Base-by-base conservation (phyloP, 2,888 invertebrate species). In the Notodonta dromedarius region DNA sequence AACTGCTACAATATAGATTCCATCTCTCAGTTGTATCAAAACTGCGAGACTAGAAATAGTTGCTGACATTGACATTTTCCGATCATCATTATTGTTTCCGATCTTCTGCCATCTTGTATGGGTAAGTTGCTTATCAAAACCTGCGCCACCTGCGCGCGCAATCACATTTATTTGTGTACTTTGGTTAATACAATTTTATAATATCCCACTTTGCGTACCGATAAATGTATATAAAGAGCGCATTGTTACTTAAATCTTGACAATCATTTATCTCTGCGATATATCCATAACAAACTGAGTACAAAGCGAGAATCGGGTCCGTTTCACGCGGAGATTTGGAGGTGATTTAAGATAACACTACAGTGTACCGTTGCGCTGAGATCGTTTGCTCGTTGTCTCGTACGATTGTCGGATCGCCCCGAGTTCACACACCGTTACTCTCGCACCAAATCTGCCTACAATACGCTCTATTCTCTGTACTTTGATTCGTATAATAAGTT, bases 381-480 rank as follows among this genome's bases (percentile, higher is more conserved):
- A 88, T 89, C 83, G 83, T 83, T 87, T 80, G 83, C 83, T 82
- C 59, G 35, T 54, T 39, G 32, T 56, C 40, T 39, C 74, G 78
- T 79, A 79, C 84, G 82, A 84, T 83, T 80, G 85, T 82, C 77
- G 78, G 80, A 81, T 82, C 63, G 74, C 73, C 73, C 74, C 77
- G 75, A 70, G 74, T 70, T 78, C 77, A 78, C 77, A 79, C 82
- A 85, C 89, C 89, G 89, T 89, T 90, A 89, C 79, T 83, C 86
- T 87, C 87, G 86, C 91, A 84, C 91, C 90, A 89, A 93, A 93
- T 91, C 92, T 91, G 90, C 89, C 86, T 87, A 88, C 90, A 89
- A 89, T 90, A 85, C 86, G 82, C 83, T 86, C 84, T 81, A 78
- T 82, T 80, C 80, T 69, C 63, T 81, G 83, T 85, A 83, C 83